Evolutionary conservation across 2,113 vertebrate species (phyloP).

Genomic region (Dromas ardeola): DNA sequence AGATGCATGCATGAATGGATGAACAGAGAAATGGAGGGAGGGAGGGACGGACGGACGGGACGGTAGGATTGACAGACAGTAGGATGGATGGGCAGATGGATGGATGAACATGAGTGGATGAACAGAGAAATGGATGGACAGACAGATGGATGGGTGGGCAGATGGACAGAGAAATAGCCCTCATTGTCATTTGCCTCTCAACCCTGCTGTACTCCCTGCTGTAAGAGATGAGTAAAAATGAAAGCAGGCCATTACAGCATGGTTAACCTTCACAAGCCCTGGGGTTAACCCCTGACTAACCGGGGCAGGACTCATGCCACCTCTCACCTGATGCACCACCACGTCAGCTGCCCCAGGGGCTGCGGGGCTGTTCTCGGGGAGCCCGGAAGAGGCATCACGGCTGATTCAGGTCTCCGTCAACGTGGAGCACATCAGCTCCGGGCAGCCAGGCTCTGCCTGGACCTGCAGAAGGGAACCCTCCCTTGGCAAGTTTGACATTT

Average conservation of each 20-base stretch:
- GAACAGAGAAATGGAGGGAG: too few species aligned
- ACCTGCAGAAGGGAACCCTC: not conserved
- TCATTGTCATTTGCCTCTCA: not conserved
- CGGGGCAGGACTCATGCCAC: not conserved
- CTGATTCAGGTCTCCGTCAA: not conserved
- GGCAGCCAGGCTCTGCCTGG: not conserved
- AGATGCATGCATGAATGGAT: too few species aligned
- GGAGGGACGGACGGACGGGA: not conserved
- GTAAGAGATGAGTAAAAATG: not conserved
- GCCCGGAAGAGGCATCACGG: not conserved
- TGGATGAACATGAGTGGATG: not conserved
- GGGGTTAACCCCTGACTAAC: not conserved
- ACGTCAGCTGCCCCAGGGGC: not conserved
- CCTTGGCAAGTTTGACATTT: fast-evolving
- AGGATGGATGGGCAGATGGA: not conserved
- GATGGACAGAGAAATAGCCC: not conserved
- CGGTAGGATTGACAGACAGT: not conserved
- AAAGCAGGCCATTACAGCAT: fast-evolving
- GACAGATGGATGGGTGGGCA: not conserved
- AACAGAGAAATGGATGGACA: too few species aligned
- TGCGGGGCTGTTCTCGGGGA: fast-evolving
- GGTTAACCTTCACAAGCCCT: not conserved
- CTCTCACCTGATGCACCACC: not conserved
- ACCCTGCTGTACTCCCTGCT: not conserved
- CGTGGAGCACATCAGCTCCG: fast-evolving